A percentile compares a stretch with the other conserved stretches of the same genome.
Evolutionary conservation across 2,888 invertebrate genomes (phyloP).

Genomic region (Itoplectis maculator): DNA sequence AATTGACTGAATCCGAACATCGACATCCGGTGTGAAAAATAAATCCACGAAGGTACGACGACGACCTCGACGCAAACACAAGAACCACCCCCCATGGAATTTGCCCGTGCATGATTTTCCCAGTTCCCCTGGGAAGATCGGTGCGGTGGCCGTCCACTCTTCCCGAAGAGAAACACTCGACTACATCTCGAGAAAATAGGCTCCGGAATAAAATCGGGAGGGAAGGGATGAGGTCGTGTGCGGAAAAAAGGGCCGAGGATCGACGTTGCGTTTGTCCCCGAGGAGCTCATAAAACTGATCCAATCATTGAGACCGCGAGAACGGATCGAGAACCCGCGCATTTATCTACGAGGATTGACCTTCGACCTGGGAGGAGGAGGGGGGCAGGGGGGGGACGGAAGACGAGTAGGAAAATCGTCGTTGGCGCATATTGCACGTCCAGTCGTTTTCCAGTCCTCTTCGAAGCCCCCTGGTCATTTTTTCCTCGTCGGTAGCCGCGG

Average conservation of each 20-base stretch:
- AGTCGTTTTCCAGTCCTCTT: background rate
- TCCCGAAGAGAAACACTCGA: background rate
- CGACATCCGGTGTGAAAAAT: too few relatives aligned
- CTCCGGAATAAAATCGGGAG: too few relatives aligned
- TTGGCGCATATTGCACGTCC: background rate
- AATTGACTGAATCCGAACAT: too few relatives aligned
- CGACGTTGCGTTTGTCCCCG: conserved; percentile 85
- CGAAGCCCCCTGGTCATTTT: background rate
- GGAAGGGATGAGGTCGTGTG: too few relatives aligned
- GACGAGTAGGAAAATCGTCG: background rate
- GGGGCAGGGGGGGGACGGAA: too few relatives aligned
- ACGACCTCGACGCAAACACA: too few relatives aligned
- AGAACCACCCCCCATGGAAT: too few relatives aligned
- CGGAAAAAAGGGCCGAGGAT: conserved; percentile 68
- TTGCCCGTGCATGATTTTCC: background rate
- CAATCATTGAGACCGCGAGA: conserved; percentile 83
- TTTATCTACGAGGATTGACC: too few relatives aligned
- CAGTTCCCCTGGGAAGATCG: background rate
- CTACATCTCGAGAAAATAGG: background rate
- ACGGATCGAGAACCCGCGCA: conserved; percentile 10
- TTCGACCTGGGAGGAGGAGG: too few relatives aligned
- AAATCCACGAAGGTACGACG: too few relatives aligned
- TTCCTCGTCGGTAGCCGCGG: background rate
- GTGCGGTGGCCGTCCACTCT: background rate
- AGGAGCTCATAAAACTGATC: conserved; percentile 86